A percentile compares a stretch with the other conserved stretches of the same genome.
These are phyloP conservation scores for Rhorus exstirpatorius DNA, from an alignment of 2,888 invertebrate species.

Conservation along the genomic window DNA sequence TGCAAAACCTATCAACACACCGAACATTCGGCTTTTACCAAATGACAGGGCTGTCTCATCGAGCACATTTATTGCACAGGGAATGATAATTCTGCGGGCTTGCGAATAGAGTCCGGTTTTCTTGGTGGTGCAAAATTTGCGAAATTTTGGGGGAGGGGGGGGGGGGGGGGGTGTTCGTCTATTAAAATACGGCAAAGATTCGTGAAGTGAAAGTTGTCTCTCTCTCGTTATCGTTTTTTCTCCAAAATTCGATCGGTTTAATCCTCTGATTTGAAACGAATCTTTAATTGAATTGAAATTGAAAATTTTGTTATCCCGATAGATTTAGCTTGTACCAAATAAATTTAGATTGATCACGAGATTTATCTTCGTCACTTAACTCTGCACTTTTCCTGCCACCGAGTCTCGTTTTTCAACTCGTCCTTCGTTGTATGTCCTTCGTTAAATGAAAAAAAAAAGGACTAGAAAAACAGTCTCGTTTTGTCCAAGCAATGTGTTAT, in stretches of 20 bases:
- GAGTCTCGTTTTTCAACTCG: constrained; percentile 18
- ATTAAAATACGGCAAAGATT: too few relatives aligned
- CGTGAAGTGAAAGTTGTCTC: too few relatives aligned
- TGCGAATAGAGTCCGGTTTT: not conserved
- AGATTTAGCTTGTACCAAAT: not conserved
- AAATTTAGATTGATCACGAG: not conserved
- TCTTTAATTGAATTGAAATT: too few relatives aligned
- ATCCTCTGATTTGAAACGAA: too few relatives aligned
- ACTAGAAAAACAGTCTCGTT: constrained; percentile 51
- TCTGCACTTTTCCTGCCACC: not conserved
- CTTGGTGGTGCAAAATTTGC: not conserved
- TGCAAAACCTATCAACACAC: not conserved
- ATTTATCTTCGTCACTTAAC: constrained; percentile 2
- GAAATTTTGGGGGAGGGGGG: too few relatives aligned
- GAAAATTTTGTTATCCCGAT: too few relatives aligned
- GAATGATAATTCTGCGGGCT: constrained; percentile 12
- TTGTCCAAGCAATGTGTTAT: constrained; percentile 58
- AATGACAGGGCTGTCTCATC: not conserved
- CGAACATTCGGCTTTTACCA: too few relatives aligned
- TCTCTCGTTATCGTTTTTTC: too few relatives aligned
- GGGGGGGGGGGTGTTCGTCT: too few relatives aligned
- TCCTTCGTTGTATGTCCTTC: not conserved
- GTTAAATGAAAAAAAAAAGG: constrained; percentile 6
- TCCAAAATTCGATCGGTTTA: too few relatives aligned
- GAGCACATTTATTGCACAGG: constrained; percentile 3